phyloP scores from a whole-genome alignment of 2,888 invertebrate genomes.

The Lycia hirtaria region DNA sequence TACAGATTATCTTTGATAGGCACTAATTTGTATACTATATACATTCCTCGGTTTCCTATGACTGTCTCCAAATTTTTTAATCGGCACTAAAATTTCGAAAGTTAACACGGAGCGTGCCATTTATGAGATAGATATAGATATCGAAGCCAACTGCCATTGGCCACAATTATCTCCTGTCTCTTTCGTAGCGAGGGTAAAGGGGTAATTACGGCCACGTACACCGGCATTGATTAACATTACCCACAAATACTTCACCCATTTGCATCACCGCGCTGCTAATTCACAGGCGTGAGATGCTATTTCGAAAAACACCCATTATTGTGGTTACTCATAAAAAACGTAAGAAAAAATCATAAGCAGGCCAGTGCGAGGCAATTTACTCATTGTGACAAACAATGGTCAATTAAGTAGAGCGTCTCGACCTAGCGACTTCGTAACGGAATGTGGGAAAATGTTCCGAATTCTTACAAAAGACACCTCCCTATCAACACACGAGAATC shows the following conservation, averaged over 20 bases:
- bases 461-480: constrained; percentile 45
- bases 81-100: too few species aligned
- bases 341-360: constrained; percentile 62
- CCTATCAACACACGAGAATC: constrained; percentile 25
- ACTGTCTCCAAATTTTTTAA: too few species aligned
- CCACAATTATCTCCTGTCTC: too few species aligned
- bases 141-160: too few species aligned
- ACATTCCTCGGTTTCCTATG: too few species aligned
- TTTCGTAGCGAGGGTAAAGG: too few species aligned
- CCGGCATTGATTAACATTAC: constrained; percentile 21
- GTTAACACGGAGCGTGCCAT: too few species aligned
- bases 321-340: constrained; percentile 49
- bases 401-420: constrained; percentile 72
- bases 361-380: constrained; percentile 71
- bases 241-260: constrained; percentile 41
- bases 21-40: neutral
- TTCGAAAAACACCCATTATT: constrained; percentile 74
- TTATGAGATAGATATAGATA: too few species aligned
- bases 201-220: constrained; percentile 1
- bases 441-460: constrained; percentile 63
- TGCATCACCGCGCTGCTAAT: constrained; percentile 51
- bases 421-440: constrained; percentile 56
- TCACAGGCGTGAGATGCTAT: constrained; percentile 73
- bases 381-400: constrained; percentile 82
- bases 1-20: constrained; percentile 1